These are phyloP conservation scores for Miniopterus natalensis DNA, from an alignment of 2,113 vertebrate species.

Conservation along the genomic window DNA sequence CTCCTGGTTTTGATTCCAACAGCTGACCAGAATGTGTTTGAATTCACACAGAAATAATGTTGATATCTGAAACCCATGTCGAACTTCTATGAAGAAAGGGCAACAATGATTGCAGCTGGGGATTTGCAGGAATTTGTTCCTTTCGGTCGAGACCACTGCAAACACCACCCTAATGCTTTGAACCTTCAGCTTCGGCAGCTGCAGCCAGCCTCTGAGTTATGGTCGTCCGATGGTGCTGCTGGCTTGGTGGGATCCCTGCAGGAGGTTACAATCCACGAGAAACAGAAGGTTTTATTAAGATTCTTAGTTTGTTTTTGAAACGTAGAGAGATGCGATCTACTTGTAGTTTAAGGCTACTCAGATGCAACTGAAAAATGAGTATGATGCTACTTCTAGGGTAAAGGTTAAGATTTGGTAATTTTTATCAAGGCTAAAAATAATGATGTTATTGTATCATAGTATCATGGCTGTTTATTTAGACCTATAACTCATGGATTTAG, in stretches of 20 bases:
- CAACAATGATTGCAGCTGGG: conserved; percentile 99
- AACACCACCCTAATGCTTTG: conserved; percentile 96
- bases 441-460: background rate
- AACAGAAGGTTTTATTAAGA: conserved; percentile 88
- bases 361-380: conserved; percentile 11
- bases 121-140: conserved; percentile 99
- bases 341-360: conserved; percentile 21
- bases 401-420: conserved; percentile 53
- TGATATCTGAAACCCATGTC: conserved; percentile 99
- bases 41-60: conserved; percentile 96
- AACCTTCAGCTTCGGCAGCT: conserved; percentile 98
- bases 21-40: conserved; percentile 66
- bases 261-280: conserved; percentile 97
- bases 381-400: conserved; percentile 12
- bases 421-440: background rate
- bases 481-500: conserved; percentile 17
- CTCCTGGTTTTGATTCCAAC: background rate
- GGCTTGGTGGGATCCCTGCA: conserved; percentile 97
- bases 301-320: conserved; percentile 61
- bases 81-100: conserved; percentile 99
- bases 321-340: background rate
- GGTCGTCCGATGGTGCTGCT: conserved; percentile 97
- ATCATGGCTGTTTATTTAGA: background rate
- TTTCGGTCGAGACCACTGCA: conserved; percentile 97
- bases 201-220: conserved; percentile 97